Evolutionary conservation across 2,888 invertebrate species (phyloP).

Genomic region (Anaspis maculata): DNA sequence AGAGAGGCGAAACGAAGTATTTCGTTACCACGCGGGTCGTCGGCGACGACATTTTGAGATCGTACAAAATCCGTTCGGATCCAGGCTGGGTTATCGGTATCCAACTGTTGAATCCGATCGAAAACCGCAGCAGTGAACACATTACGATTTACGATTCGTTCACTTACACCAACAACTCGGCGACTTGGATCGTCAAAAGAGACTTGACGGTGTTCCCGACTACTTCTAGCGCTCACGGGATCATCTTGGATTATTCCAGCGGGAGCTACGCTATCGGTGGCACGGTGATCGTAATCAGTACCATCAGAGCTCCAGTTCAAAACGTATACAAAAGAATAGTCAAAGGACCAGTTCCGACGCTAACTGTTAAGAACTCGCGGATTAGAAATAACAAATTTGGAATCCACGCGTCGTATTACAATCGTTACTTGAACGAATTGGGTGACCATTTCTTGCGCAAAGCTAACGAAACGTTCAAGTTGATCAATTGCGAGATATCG

Average conservation of each 20-base stretch:
- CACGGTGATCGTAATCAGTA: constrained; percentile 68
- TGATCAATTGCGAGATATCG: constrained; percentile 72
- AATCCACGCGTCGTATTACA: constrained; percentile 77
- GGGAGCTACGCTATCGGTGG: constrained; percentile 73
- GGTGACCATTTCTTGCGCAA: constrained; percentile 81
- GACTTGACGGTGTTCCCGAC: constrained; percentile 88
- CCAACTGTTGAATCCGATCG: constrained; percentile 84
- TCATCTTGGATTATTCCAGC: constrained; percentile 72
- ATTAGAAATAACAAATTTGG: constrained; percentile 77
- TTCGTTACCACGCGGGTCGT: constrained; percentile 63
- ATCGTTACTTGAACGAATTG: constrained; percentile 75
- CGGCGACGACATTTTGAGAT: constrained; percentile 47
- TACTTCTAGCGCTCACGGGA: constrained; percentile 73
- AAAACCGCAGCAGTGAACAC: constrained; percentile 78
- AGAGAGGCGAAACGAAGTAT: constrained; percentile 64
- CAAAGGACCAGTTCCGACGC: constrained; percentile 70
- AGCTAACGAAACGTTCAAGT: constrained; percentile 77
- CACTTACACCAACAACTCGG: constrained; percentile 50
- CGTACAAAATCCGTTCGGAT: constrained; percentile 59
- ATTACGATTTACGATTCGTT: constrained; percentile 73
- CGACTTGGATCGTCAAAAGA: constrained; percentile 68
- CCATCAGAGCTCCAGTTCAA: constrained; percentile 65
- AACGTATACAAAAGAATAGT: constrained; percentile 65
- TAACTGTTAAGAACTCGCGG: constrained; percentile 61
- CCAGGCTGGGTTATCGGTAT: constrained; percentile 83